These are phyloP conservation scores for Tragelaphus eurycerus DNA, from an alignment of 2,797 vertebrate genomes.

Conservation along the genomic window DNA sequence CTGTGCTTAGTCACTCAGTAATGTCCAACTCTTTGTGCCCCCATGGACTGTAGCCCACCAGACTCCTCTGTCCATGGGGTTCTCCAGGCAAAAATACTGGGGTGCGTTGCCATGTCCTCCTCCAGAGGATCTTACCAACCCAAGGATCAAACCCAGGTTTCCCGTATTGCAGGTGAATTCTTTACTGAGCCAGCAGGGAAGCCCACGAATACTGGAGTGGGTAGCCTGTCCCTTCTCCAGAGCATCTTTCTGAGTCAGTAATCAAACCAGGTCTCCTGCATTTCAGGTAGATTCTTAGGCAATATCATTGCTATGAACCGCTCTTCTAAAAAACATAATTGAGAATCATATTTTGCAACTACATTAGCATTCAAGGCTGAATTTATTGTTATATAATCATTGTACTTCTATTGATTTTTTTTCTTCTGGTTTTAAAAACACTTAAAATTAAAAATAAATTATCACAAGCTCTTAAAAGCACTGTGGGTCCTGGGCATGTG, in stretches of 20 bases:
- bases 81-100: neutral
- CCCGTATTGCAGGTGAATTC: neutral
- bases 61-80: neutral
- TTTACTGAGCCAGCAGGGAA: neutral
- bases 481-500: neutral
- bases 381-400: neutral
- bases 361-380: neutral
- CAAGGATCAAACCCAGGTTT: neutral
- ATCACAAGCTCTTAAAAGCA: neutral
- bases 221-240: neutral
- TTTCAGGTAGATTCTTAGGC: neutral
- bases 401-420: neutral
- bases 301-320: neutral
- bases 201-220: neutral
- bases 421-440: conserved; percentile 12
- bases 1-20: neutral
- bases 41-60: neutral
- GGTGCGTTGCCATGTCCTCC: neutral
- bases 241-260: neutral
- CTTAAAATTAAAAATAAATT: neutral
- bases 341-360: neutral
- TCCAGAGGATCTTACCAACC: neutral
- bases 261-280: neutral
- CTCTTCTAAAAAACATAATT: neutral
- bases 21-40: fast-evolving